A percentile compares a stretch with the other conserved stretches of the same genome.
Evolutionary conservation across 2,113 vertebrate genomes (phyloP).

Genomic region (Cyanoderma ruficeps): DNA sequence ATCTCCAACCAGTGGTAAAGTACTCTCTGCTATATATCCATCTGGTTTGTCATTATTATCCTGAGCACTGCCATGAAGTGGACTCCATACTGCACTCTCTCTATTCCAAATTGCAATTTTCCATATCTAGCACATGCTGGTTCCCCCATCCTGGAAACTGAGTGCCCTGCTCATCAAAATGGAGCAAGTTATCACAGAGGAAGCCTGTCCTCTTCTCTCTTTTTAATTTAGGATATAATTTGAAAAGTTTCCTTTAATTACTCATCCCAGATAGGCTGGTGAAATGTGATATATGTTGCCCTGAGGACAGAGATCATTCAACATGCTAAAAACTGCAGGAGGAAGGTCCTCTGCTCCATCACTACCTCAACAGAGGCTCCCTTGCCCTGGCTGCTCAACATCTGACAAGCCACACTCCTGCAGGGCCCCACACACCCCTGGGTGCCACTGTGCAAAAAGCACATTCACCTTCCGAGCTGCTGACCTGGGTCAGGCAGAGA

Average conservation of each 20-base stretch:
- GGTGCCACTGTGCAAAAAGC: not conserved
- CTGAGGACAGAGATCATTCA: not conserved
- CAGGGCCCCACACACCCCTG: not conserved
- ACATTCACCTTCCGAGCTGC: not conserved
- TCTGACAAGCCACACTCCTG: not conserved
- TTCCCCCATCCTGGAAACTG: not conserved
- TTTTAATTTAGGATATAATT: not conserved
- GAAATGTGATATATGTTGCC: not conserved
- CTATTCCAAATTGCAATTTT: not conserved
- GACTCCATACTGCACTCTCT: not conserved
- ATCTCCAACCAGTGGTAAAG: not conserved
- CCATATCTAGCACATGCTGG: not conserved
- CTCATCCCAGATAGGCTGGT: not conserved
- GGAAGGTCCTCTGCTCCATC: not conserved
- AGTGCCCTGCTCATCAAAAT: not conserved
- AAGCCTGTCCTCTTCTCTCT: not conserved
- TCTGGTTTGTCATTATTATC: not conserved
- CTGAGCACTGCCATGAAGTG: not conserved
- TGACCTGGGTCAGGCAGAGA: not conserved
- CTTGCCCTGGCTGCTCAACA: not conserved
- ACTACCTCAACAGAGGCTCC: not conserved
- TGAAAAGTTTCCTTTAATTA: slow-evolving; percentile 17
- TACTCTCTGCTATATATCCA: not conserved
- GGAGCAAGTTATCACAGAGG: not conserved
- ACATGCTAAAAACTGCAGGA: not conserved